Base-by-base conservation (phyloP, 2,113 vertebrate genomes). In the Protobothrops flavoviridis region DNA sequence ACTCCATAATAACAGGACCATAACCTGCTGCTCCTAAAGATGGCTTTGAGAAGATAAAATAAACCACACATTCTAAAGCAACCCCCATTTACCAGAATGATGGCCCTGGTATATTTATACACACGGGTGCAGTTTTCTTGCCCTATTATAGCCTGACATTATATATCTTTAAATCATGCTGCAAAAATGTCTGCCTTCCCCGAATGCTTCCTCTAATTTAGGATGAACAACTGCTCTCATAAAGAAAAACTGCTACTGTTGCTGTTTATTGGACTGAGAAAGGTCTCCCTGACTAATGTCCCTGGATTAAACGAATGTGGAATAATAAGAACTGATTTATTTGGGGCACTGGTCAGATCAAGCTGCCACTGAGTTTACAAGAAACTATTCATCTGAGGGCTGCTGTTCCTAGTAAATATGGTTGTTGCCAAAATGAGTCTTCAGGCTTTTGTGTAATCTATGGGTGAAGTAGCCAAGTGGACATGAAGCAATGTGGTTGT, bases 271-370 rank as follows among this genome's bases (percentile, higher is more conserved):
- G 98, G 97, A 96, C 97, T 97, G 96, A 98, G 97, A 98, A 98
- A 98, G 98, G 98, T 98, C 98, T 98, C 95, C 0, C 97, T 98
- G 98, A 98, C 98, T 98, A 98, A 98, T 98, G 98, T 98, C 96
- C 95, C 96, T 96, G 97, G 97, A 98, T 98, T 98, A 98, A 98
- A 98, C 98, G 98, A 98, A 98, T 98, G 97, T 98, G 96, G 97
- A 98, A 98, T 98, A 98, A 98, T 98, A 98, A 98, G 97, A 96
- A 89, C 96, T 98, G 98, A 98, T 98, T 98, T 98, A 98, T 98
- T 97, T 97, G 97, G 97, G 97, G 96, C 97, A 97, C 96, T 96
- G 96, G 97, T 97, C 97, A 97, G 97, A 98, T 98, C 98, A 98
- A 98, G 97, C 98, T 98, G 98, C 97, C 97, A 98, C 97, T 96